These are phyloP conservation scores for Paracanthobrama guichenoti DNA, from an alignment of 2,113 vertebrate species.

Conservation along the genomic window DNA sequence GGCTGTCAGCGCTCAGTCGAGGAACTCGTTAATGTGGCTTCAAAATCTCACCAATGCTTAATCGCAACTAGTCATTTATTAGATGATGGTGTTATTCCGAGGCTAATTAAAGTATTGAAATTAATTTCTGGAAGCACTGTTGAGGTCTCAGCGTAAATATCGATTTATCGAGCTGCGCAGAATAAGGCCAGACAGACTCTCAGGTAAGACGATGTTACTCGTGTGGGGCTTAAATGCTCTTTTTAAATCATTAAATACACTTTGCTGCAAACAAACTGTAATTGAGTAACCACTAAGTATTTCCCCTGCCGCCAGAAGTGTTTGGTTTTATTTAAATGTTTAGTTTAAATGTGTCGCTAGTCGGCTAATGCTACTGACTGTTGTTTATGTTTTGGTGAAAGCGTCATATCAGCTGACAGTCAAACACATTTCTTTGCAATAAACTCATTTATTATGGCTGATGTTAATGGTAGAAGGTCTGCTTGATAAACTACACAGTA, in stretches of 20 bases:
- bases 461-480: not conserved
- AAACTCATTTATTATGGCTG: not conserved
- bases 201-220: not conserved
- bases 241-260: not conserved
- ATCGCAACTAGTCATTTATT: not conserved
- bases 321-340: not conserved
- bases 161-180: not conserved
- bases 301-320: not conserved
- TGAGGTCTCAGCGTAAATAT: not conserved
- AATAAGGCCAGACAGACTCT: not conserved
- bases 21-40: constrained; percentile 13
- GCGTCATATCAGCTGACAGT: constrained; percentile 17
- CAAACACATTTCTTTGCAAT: not conserved
- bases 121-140: not conserved
- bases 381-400: constrained; percentile 30
- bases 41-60: not conserved
- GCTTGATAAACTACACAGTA: not conserved
- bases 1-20: constrained; percentile 10
- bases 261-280: not conserved
- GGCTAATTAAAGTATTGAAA: not conserved
- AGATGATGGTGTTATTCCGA: not conserved
- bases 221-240: not conserved
- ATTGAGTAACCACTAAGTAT: not conserved
- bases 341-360: not conserved
- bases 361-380: constrained; percentile 27